A percentile compares a stretch with the other conserved stretches of the same genome.
These are phyloP conservation scores for Drosophila tani DNA, from an alignment of 1,140 invertebrate genomes.

Conservation along the genomic window DNA sequence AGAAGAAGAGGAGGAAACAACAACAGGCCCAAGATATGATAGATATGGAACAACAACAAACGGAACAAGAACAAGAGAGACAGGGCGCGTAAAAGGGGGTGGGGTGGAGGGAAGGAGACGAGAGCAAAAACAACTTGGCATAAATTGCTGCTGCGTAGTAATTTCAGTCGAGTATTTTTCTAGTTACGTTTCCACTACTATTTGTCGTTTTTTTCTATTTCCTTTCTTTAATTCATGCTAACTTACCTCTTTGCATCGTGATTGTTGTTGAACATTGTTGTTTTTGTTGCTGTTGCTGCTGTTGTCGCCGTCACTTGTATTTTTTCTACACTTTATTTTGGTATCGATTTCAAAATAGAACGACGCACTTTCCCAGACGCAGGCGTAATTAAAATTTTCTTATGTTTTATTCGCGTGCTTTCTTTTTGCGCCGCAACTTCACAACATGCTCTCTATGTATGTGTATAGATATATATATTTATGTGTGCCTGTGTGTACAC, in stretches of 20 bases:
- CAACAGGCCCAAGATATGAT: constrained; percentile 73
- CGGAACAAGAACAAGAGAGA: constrained; percentile 35
- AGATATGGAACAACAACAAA: constrained; percentile 76
- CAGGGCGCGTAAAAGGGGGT: constrained; percentile 29
- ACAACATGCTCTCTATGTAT: constrained; percentile 64
- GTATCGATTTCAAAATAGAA: constrained; percentile 82
- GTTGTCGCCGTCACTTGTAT: constrained; percentile 13
- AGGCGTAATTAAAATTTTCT: constrained; percentile 63
- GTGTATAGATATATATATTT: constrained; percentile 23
- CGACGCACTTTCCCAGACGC: constrained; percentile 76
- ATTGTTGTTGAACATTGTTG: constrained; percentile 25
- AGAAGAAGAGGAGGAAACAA: constrained; percentile 37
- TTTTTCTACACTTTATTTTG: constrained; percentile 68
- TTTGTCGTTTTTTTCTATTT: background rate
- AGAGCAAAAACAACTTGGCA: constrained; percentile 65
- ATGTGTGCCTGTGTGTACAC: constrained; percentile 58
- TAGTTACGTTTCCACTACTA: constrained; percentile 41
- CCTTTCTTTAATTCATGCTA: background rate
- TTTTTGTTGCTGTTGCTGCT: constrained; percentile 3
- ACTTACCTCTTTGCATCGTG: constrained; percentile 32
- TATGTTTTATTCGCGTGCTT: constrained; percentile 69
- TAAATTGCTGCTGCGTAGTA: constrained; percentile 84
- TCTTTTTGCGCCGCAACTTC: constrained; percentile 78
- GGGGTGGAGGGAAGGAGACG: constrained; percentile 21
- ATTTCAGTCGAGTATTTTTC: constrained; percentile 75